Evolutionary conservation across 1,140 invertebrate genomes (phyloP), one percentile per base, ranked within the genome.

Genomic region (Telenomus remus): DNA sequence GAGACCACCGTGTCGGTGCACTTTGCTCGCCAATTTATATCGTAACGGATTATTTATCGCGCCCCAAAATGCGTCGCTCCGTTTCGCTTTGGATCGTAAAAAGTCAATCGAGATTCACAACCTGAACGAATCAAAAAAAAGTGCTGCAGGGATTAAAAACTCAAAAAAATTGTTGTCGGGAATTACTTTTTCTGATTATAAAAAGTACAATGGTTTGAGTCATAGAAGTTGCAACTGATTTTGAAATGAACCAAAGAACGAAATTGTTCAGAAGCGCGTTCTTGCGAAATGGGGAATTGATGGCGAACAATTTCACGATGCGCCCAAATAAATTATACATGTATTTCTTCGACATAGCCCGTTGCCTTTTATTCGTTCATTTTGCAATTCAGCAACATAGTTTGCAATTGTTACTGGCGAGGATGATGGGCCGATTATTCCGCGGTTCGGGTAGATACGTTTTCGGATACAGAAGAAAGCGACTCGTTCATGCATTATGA

Each of bases 401-500:
- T 57, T 60, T 60, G 1, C 49, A 48, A 69, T 55, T 50, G 50
- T 61, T 55, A 11, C 12, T 60, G 46, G 16, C 14, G 14, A 44
- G 42, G 72, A 75, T 69, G 72, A 64, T n/a, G 43, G 34, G 39
- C 7, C 37, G 73, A 64, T 66, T 71, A 47, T 66, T 39, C 59
- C 61, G 43, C 69, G 55, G 69, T 68, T 68, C 71, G 10, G 59
- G 46, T 37, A 37, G 59, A 63, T 59, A 60, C 73, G 61, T 57
- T 66, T 76, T 76, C 70, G 44, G 50, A 66, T 66, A 61, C 64
- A 57, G 37, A 48, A 60, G 65, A 74, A 59, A 63, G 65, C 56
- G 43, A 69, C 16, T 11, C 66, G 44, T 73, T 79, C 77, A 72
- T 76, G 73, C 75, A 79, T 81, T 80, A 81, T 81, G 78, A 78